A percentile compares a stretch with the other conserved stretches of the same genome.
Conservation (phyloP, 2,888 invertebrate species). For the Dexiosoma caninum region DNA sequence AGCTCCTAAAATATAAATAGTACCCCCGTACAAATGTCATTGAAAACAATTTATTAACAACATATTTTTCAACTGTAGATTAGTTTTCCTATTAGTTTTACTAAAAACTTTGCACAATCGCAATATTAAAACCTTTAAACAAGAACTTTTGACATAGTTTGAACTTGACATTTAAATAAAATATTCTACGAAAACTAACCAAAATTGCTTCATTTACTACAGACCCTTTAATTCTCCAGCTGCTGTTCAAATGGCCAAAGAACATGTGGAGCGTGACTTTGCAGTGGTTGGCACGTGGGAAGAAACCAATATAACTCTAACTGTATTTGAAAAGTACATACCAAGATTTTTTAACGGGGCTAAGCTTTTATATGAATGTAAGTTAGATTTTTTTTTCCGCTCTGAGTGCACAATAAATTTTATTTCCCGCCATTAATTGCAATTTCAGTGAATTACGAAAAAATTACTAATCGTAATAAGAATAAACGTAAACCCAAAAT, state of each 20-base stretch:
- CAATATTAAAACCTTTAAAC: too few relatives aligned
- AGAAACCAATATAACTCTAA: slow-evolving; percentile 89
- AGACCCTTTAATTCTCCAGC: slow-evolving; percentile 90
- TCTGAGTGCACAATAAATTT: not conserved
- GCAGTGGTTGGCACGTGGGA: slow-evolving; percentile 93
- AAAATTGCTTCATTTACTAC: not conserved
- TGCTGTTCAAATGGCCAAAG: slow-evolving; percentile 89
- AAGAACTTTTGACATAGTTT: too few relatives aligned
- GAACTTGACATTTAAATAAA: not conserved
- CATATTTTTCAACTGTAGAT: too few relatives aligned
- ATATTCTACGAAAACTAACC: not conserved
- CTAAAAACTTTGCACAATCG: too few relatives aligned
- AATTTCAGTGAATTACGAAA: slow-evolving; percentile 67
- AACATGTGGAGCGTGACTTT: slow-evolving; percentile 89
- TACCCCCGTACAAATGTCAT: too few relatives aligned
- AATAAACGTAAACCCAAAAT: slow-evolving; percentile 92
- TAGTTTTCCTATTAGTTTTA: too few relatives aligned
- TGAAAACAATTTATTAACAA: too few relatives aligned
- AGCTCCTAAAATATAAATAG: too few relatives aligned
- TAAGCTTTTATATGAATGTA: slow-evolving; percentile 86
- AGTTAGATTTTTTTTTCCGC: slow-evolving; percentile 69
- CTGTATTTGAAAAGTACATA: slow-evolving; percentile 89
- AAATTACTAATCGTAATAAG: slow-evolving; percentile 83
- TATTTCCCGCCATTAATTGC: not conserved
- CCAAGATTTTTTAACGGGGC: slow-evolving; percentile 91